Evolutionary conservation across 2,797 vertebrate species (phyloP), one percentile per base, ranked within the genome.

Genomic region (Chrysocyon brachyurus): DNA sequence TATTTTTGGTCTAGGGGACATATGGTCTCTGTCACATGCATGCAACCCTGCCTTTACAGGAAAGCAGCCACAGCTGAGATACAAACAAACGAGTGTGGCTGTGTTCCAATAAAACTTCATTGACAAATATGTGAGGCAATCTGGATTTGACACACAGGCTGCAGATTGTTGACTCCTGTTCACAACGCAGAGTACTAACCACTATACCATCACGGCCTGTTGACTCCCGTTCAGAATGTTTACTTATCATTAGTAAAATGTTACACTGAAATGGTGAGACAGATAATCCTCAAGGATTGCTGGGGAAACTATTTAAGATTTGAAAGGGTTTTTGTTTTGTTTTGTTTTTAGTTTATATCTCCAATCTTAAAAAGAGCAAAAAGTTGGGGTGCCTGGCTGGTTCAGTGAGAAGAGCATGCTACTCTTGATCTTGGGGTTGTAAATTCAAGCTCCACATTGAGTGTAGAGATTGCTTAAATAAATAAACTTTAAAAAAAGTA

Each of bases 281-380:
- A 70, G 28, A 49, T 56, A 61, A 22, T 24, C n/a, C 36, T 57
- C n/a, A 52, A 40, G 56, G 70, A 40, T 28, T 66, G 22, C 68
- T 90, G 49, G 82, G 49, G 52, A 63, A 87, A 64, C 52, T 36
- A 36, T 52, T 4, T 52, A 49, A 78, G 11, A 78, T 77, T 70
- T 24, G 31, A 46, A 40, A 75, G 46, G n/a, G 16, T 17, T 85
- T 33, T 56, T 40, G 40, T 89, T 85, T 40, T 66, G 28, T 36
- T 84, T 46, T 40, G 40, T 40, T 59, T 89, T 84, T 49, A 31
- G 63, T 92, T 63, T 82, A 59, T 4, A 36, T 96, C 40, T 40
- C 40, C 40, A 40, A 40, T 40, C 40, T 85, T 93, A 66, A 81
- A 81, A 93, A 93, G 70, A 49, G 33, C 75, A 70, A 92, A 90